These are phyloP conservation scores for Hirtodrosophila trivittata DNA, from an alignment of 2,888 invertebrate genomes.

Conservation along the genomic window DNA sequence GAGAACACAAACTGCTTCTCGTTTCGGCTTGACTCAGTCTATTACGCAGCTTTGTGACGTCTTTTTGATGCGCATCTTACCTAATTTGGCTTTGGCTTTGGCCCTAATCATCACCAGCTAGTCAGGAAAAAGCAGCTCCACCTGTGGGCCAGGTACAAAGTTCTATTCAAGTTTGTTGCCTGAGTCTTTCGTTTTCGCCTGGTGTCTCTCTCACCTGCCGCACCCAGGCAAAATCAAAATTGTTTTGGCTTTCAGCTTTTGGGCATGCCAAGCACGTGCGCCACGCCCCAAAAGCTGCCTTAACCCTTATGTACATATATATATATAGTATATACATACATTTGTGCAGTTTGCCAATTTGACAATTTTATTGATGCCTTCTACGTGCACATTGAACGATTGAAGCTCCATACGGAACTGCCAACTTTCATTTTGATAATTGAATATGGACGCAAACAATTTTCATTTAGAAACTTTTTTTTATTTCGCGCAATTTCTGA, in stretches of 20 bases:
- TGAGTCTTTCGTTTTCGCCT: slow-evolving; percentile 46
- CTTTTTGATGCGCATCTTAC: too few species aligned
- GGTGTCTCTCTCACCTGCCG: slow-evolving; percentile 35
- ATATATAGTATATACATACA: not conserved
- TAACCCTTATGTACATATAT: slow-evolving; percentile 32
- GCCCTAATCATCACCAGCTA: too few species aligned
- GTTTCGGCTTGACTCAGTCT: too few species aligned
- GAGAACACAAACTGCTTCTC: too few species aligned
- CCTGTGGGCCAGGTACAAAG: slow-evolving; percentile 2
- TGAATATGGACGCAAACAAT: slow-evolving; percentile 46
- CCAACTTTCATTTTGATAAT: slow-evolving; percentile 74
- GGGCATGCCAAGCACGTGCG: slow-evolving; percentile 47
- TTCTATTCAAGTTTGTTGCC: slow-evolving; percentile 50
- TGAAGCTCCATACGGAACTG: slow-evolving; percentile 18
- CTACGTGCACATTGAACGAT: slow-evolving; percentile 63
- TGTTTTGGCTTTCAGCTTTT: slow-evolving; percentile 28
- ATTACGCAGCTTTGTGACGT: too few species aligned
- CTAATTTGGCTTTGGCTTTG: too few species aligned
- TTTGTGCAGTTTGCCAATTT: slow-evolving; percentile 62
- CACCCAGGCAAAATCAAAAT: slow-evolving; percentile 20
- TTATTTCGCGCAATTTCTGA: slow-evolving; percentile 44
- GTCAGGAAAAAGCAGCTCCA: not conserved
- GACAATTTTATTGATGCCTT: slow-evolving; percentile 71
- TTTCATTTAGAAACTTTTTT: slow-evolving; percentile 62
- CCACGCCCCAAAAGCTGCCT: slow-evolving; percentile 50